phyloP scores from a whole-genome alignment of 2,113 vertebrate genomes.

The Clarias batrachus region DNA sequence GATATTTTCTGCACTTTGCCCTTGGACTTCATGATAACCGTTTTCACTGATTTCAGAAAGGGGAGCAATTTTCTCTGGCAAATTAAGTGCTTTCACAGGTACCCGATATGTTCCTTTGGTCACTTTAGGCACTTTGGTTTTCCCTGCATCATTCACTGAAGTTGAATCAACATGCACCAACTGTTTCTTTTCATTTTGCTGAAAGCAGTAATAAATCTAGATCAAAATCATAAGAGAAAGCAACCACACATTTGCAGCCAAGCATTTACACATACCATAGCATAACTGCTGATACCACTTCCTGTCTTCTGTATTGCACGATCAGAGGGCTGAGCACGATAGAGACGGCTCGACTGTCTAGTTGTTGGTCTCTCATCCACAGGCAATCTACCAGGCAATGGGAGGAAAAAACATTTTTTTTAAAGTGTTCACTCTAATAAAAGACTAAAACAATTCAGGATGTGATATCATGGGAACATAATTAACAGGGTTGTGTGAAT shows the following conservation, averaged over 20 bases:
- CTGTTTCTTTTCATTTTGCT: slow-evolving; percentile 53
- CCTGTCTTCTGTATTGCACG: slow-evolving; percentile 33
- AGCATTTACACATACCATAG: slow-evolving; percentile 52
- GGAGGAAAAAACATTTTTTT: no score
- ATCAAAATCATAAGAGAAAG: background rate
- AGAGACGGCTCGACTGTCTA: slow-evolving; percentile 12
- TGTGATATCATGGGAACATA: background rate
- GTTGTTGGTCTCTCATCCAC: slow-evolving; percentile 50
- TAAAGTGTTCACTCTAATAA: no score
- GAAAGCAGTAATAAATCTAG: slow-evolving; percentile 12
- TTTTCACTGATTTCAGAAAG: slow-evolving; percentile 30
- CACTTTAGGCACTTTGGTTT: slow-evolving; percentile 50
- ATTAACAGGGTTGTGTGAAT: background rate
- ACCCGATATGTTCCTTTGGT: background rate
- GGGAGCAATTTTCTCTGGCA: slow-evolving; percentile 22
- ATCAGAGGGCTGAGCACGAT: slow-evolving; percentile 23
- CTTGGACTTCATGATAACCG: background rate
- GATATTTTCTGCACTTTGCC: slow-evolving; percentile 21
- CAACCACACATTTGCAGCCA: background rate
- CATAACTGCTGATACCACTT: background rate
- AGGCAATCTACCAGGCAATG: slow-evolving; percentile 41
- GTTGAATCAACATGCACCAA: slow-evolving; percentile 56
- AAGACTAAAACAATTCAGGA: background rate
- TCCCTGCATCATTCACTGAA: slow-evolving; percentile 63
- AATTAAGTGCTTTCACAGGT: background rate